phyloP scores from a whole-genome alignment of 1,140 invertebrate genomes.

The Hetaerina americana region DNA sequence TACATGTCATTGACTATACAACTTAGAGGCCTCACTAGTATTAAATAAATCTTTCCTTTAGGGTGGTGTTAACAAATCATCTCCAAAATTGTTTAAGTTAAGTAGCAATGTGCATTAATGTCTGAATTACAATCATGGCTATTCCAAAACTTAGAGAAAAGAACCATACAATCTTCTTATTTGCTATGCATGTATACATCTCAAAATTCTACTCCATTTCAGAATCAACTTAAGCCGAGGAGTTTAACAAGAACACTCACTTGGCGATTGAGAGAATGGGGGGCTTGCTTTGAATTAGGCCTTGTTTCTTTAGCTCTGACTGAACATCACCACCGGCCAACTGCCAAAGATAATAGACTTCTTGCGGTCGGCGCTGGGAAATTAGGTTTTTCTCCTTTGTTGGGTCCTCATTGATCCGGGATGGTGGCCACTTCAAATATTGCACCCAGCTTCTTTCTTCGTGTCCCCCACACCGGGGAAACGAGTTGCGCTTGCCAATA shows the following conservation, averaged over 20 bases:
- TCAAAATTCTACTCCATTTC: slow-evolving; percentile 4
- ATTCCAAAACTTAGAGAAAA: slow-evolving; percentile 10
- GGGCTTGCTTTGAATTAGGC: slow-evolving; percentile 67
- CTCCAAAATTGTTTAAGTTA: too few species aligned
- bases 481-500: not conserved
- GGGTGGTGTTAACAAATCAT: too few species aligned
- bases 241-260: slow-evolving; percentile 29
- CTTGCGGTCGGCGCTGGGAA: slow-evolving; percentile 50
- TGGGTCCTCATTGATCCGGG: slow-evolving; percentile 22
- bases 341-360: slow-evolving; percentile 90
- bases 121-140: not conserved
- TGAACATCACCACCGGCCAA: slow-evolving; percentile 88
- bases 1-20: too few species aligned
- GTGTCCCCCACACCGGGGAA: not conserved
- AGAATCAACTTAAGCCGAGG: not conserved
- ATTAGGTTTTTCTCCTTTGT: slow-evolving; percentile 31
- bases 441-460: slow-evolving; percentile 21
- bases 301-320: slow-evolving; percentile 78
- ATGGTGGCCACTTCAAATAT: slow-evolving; percentile 26
- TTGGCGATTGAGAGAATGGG: slow-evolving; percentile 64
- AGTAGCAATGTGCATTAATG: too few species aligned
- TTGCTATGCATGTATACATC: slow-evolving; percentile 1
- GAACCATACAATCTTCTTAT: slow-evolving; percentile 4
- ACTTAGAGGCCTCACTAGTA: too few species aligned
- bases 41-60: too few species aligned